Conservation (phyloP, 2,113 vertebrate species). For the Chinchilla lanigera region DNA sequence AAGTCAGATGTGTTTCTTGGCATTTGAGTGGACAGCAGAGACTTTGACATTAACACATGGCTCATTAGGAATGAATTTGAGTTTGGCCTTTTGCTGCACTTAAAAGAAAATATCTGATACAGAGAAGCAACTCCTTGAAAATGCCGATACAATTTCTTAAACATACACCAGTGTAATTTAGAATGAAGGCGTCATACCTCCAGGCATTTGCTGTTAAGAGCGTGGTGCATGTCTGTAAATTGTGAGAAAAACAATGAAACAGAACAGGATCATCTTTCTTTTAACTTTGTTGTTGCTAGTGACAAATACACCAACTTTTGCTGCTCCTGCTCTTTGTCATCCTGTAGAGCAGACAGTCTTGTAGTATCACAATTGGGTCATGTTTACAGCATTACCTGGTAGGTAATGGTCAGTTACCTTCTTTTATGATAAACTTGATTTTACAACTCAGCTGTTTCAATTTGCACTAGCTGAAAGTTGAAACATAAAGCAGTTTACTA, state of each 20-base stretch:
- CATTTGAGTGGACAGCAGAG: constrained; percentile 87
- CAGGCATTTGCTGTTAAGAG: constrained; percentile 70
- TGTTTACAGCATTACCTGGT: background rate
- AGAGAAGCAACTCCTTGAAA: constrained; percentile 74
- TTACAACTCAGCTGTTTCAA: constrained; percentile 48
- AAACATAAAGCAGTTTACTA: background rate
- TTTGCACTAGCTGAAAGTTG: constrained; percentile 49
- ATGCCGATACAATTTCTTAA: constrained; percentile 70
- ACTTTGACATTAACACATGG: constrained; percentile 84
- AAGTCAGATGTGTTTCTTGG: constrained; percentile 86
- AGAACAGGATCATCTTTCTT: constrained; percentile 55
- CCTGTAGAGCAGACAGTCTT: constrained; percentile 48
- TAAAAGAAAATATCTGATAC: constrained; percentile 83
- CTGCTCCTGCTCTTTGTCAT: constrained; percentile 41
- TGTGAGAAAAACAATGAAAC: constrained; percentile 35
- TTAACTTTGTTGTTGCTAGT: constrained; percentile 52
- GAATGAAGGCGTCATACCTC: constrained; percentile 66
- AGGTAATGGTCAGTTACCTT: constrained; percentile 43
- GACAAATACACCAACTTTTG: constrained; percentile 47
- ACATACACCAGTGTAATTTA: constrained; percentile 67
- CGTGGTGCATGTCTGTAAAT: constrained; percentile 36
- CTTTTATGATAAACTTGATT: constrained; percentile 64
- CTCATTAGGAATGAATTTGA: constrained; percentile 86
- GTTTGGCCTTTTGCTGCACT: constrained; percentile 80
- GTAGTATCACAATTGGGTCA: background rate